Evolutionary conservation across 2,888 invertebrate genomes (phyloP), one percentile per base, ranked within the genome.

Genomic region (Coelopa pilipes): DNA sequence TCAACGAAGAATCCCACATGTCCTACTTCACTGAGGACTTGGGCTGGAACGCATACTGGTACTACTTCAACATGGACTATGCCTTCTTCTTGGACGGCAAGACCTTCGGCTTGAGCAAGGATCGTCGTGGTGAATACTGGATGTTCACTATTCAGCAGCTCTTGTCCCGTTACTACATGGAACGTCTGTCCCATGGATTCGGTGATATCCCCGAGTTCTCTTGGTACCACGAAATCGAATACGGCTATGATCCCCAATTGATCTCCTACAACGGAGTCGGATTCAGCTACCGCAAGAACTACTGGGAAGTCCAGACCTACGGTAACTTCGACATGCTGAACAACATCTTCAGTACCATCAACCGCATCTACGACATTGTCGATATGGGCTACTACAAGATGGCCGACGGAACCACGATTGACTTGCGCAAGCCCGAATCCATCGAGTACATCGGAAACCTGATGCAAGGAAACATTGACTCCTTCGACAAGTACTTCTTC

Each of bases 1-100:
- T 87, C 75, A 88, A 89, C 80, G 87, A 89, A 1, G 91, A 92
- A 75, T 88, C 89, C 74, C 85, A 88, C 11, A 77, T 94, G 50
- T 87, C 89, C 34, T 94, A 94, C 86, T 93, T 91, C 88, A 91
- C 91, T 15, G 92, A 94, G 81, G 94, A 94, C 83, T 87, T 92
- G 67, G 91, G 89, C 67, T 86, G 93, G 53, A 93, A 92, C 84
- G 81, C 90, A 24, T 90, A 89, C 81, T 92, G 92, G 86, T 91
- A 91, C 83, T 89, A 91, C 81, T 84, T 86, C 78, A 89, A 90
- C 76, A 84, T 92, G 77, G 88, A 90, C 67, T 91, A 90, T 80
- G 92, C 93, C 0, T 89, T 86, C 81, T 92, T 92, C 91, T 88
- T 92, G 82, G 88, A 89, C 75, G 89, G 89, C 65, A 86, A 89